Evolutionary conservation across 2,113 vertebrate genomes (phyloP).

Genomic region (Microcebus jonahi): DNA sequence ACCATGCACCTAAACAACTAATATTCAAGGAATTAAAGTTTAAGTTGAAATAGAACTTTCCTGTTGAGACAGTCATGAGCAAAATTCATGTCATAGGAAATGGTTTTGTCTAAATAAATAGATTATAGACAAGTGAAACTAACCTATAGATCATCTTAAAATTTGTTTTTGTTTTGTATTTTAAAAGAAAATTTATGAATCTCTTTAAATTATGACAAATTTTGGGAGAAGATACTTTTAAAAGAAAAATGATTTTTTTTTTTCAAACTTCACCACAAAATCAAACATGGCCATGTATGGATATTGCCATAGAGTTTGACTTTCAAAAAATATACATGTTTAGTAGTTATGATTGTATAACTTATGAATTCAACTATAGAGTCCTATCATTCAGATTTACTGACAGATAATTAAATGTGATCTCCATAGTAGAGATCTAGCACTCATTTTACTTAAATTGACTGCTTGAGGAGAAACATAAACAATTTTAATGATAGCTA

Average conservation of each 20-base stretch:
- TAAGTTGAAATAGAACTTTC: neutral
- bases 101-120: neutral
- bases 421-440: neutral
- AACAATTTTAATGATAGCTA: neutral
- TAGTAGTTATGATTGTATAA: neutral
- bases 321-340: neutral
- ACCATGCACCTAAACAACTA: neutral
- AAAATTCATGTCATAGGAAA: neutral
- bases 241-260: conserved; percentile 13
- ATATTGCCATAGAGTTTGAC: neutral
- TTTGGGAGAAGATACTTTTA: neutral
- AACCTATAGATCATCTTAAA: neutral
- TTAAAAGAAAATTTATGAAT: neutral
- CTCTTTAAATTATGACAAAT: neutral
- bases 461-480: conserved; percentile 33
- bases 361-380: neutral
- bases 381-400: conserved; percentile 33
- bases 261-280: neutral
- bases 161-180: neutral
- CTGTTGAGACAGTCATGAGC: neutral
- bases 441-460: conserved; percentile 28
- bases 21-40: neutral
- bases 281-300: neutral
- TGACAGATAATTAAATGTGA: conserved; percentile 42
- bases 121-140: neutral